Percentiles rank a stretch among this genome's conserved stretches.
phyloP scores from a whole-genome alignment of 2,888 invertebrate species.

The Microctonus aethiopoides region DNA sequence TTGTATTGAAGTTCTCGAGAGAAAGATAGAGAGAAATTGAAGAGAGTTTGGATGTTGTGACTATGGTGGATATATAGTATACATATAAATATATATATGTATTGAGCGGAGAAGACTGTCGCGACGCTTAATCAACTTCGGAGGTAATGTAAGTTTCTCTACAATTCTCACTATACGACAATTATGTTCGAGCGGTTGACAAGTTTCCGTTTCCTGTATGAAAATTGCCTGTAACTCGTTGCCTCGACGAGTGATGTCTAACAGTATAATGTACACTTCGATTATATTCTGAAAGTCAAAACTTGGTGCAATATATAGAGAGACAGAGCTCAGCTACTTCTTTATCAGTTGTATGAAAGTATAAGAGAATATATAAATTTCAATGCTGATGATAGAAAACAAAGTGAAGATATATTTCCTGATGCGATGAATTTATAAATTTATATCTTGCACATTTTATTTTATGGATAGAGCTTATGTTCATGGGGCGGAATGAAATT shows the following conservation, averaged over 20 bases:
- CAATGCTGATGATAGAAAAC: neutral
- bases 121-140: slow-evolving; percentile 11
- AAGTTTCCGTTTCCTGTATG: slow-evolving; percentile 27
- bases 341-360: too few species aligned
- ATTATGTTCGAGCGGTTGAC: slow-evolving; percentile 26
- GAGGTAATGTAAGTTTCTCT: slow-evolving; percentile 6
- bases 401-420: neutral
- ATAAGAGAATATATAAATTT: too few species aligned
- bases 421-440: neutral
- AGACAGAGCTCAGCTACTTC: neutral
- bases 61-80: too few species aligned
- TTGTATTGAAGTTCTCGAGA: too few species aligned
- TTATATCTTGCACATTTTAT: neutral
- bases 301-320: neutral
- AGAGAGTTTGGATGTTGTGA: too few species aligned
- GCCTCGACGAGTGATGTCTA: slow-evolving; percentile 16
- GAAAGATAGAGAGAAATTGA: too few species aligned
- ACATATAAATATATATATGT: too few species aligned
- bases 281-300: neutral
- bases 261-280: neutral
- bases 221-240: slow-evolving; percentile 18
- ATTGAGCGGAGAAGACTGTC: neutral
- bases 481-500: too few species aligned
- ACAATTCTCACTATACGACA: slow-evolving; percentile 4
- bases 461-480: too few species aligned